Evolutionary conservation across 2,113 vertebrate genomes (phyloP).

Genomic region (Paratilapia polleni): DNA sequence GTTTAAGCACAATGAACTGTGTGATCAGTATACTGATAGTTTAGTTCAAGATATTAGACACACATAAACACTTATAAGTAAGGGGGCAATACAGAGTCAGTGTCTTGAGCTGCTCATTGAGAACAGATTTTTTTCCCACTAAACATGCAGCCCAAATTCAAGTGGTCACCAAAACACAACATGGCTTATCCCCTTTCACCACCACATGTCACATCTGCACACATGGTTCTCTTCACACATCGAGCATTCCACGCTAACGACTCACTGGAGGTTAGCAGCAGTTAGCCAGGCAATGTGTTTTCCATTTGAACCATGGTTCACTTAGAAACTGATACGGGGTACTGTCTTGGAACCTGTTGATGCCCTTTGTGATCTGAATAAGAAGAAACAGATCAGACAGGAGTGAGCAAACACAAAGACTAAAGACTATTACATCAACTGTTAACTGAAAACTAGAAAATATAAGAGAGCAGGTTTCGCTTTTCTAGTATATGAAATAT

Average conservation of each 20-base stretch:
- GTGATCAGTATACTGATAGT: background rate
- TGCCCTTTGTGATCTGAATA: conserved; percentile 54
- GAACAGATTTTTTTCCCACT: background rate
- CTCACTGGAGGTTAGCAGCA: conserved; percentile 65
- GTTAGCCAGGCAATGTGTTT: conserved; percentile 63
- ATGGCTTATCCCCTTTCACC: conserved; percentile 54
- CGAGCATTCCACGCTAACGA: conserved; percentile 64
- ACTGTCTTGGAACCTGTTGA: conserved; percentile 33
- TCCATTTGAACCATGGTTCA: conserved; percentile 47
- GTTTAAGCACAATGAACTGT: no score
- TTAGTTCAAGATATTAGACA: background rate
- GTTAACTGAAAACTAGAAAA: background rate
- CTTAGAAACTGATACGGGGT: conserved; percentile 33
- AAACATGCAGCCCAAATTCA: conserved; percentile 6
- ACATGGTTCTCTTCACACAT: conserved; percentile 66
- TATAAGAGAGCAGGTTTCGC: background rate
- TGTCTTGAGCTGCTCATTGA: background rate
- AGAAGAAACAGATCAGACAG: conserved; percentile 23
- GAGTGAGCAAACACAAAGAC: background rate
- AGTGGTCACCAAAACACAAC: conserved; percentile 42
- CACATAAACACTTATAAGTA: background rate
- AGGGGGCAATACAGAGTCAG: background rate
- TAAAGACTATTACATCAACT: background rate
- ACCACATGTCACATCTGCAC: conserved; percentile 54
- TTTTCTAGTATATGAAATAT: background rate